Evolutionary conservation across 2,797 vertebrate genomes (phyloP), one percentile per base, ranked within the genome.

Genomic region (Urophycis tenuis): DNA sequence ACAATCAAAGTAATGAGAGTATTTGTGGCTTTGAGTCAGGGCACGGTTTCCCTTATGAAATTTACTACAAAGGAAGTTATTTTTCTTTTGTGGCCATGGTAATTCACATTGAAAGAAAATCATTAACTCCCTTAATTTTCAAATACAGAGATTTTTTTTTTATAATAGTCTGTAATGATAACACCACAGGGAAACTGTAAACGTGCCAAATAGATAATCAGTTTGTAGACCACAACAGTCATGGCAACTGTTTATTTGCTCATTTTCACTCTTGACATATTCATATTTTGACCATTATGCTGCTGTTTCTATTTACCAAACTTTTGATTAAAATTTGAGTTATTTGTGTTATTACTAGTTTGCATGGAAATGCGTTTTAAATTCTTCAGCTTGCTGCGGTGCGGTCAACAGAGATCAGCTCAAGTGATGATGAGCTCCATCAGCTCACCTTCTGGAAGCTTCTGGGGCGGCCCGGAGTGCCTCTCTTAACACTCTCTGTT

Each of bases 311-410:
- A 93, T 92, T 93, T 90, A 93, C 93, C 91, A 92, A 94, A 93
- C 91, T 91, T 89, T 91, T 91, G 92, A 93, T 93, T 92, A 93
- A 94, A 93, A 92, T 93, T 92, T 92, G 92, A 93, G 94, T 93
- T 93, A 92, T 93, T 91, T 92, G 91, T 84, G 92, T 94, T 92
- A 81, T 93, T 94, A 93, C 93, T 92, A 91, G 90, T 93, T 94
- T 94, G 93, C 92, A 91, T 89, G 53, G 77, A 87, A 85, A 87
- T 85, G 85, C 75, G 89, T 93, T 86, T 93, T 94, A 83, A 84
- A 89, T 93, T 92, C 87, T 85, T 89, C 79, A 84, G 86, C 92
- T 80, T 92, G 90, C 89, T 87, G 91, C 87, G 90, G 88, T 90
- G 90, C 89, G 89, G 87, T 72, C 75, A 87, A 90, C 88, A 87